Conservation (phyloP, 2,113 vertebrate genomes). For the Porphyrio hochstetteri region DNA sequence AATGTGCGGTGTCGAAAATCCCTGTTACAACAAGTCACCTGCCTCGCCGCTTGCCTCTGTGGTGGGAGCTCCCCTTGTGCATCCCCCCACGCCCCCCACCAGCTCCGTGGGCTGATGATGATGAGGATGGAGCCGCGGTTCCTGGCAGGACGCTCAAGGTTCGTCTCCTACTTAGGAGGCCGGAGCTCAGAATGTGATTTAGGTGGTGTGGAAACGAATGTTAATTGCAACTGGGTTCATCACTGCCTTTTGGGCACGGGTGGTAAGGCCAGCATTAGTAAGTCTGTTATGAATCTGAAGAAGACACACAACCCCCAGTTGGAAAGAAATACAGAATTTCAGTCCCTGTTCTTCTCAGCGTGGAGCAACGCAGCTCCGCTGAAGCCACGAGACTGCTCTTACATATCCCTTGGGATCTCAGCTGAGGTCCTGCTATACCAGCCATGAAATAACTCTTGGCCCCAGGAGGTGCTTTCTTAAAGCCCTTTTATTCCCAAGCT, state of each 20-base stretch:
- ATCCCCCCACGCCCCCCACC: too few species aligned
- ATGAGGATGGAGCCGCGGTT: background rate
- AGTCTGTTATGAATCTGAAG: background rate
- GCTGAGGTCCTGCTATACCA: fast-evolving
- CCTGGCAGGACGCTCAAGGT: background rate
- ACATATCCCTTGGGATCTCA: background rate
- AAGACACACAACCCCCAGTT: background rate
- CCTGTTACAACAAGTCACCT: background rate
- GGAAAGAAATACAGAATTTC: background rate
- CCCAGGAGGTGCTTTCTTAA: background rate
- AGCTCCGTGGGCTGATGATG: background rate
- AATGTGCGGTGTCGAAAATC: background rate
- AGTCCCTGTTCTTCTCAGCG: fast-evolving
- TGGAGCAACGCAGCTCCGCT: background rate
- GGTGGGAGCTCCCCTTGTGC: background rate
- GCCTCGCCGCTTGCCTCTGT: background rate
- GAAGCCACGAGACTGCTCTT: fast-evolving
- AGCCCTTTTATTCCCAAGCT: background rate
- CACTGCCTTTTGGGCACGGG: background rate
- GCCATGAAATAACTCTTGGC: background rate
- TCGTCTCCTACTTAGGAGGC: background rate
- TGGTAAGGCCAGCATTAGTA: background rate
- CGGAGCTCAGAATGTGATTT: background rate
- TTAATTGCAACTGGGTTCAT: background rate
- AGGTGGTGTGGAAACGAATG: fast-evolving